Base-by-base conservation (phyloP, 2,888 invertebrate species). In the Ormyrus nitidulus region DNA sequence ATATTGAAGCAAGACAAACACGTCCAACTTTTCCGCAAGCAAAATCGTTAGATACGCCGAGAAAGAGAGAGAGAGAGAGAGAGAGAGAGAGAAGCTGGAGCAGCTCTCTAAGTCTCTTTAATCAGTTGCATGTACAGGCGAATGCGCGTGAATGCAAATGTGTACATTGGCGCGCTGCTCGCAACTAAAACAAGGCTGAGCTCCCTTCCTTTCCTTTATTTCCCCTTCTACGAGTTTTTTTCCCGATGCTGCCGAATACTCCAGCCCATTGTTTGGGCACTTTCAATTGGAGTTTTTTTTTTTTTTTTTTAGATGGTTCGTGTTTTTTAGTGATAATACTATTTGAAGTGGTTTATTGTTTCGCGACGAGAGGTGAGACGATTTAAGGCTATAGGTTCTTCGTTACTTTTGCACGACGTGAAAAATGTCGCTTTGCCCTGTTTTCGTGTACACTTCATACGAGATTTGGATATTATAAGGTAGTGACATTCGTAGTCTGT, bases 1-100 rank as follows among this genome's bases (percentile, higher is more conserved):
- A 48, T 58, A 70, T 51, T 75, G 75, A 75, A 75, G 59, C 59
- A 75, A 75, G 75, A 75, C 59, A 59, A 66, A 75, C 51, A 59
- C 59, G 66, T 56, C 4, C 34, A 34, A 34, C 34, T 34, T 34
- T 51, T 49, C 46, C 68, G 59, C 59, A 5, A 13, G 61, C 49
- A n/a, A 8, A 61, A 72, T 51, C 59, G 58, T 75, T 75, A 53
- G 74, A 74, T 75, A 53, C 58, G n/a, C 9, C 44, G 51, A 48
- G 46, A 4, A 4, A 4, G 34, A 3, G 34, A 34, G 34, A 34
- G 34, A 34, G 3, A 34, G 34, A 34, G 34, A 34, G 34, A 4
- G 34, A 34, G 34, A 34, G 34, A 34, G 34, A 34, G 34, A 34
- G 68, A 77, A 77, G 71, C 73, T 79, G 68, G 51, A 11, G 44